Base-by-base conservation (phyloP, 2,113 vertebrate genomes). In the Callorhinus ursinus region DNA sequence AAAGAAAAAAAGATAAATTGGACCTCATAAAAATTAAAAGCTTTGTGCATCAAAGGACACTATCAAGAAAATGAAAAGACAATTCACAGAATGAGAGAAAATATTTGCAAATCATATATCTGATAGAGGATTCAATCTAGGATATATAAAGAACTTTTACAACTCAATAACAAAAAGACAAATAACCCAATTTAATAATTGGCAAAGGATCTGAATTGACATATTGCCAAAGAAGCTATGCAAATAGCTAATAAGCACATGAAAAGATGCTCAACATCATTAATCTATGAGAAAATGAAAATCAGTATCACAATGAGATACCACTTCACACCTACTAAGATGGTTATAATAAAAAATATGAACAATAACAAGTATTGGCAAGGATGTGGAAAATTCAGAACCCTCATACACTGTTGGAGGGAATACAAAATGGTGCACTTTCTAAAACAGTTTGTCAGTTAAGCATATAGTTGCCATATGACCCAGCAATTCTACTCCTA, bases 141-240 rank as follows among this genome's bases (percentile, higher is more conserved):
- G 85, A 69, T 87, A 87, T n/a, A 57, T 46, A 46, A 93, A 93
- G 72, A 79, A 80, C 21, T 19, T 5, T 90, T 33, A 87, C 28
- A 87, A 69, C 39, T 93, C 49, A 69, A 67, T 46, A 87, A 57
- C 14, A 87, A 79, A 87, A 69, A 57, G 36, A 87, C 57, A 79
- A 53, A 69, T 69, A 87, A 87, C n/a, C 10, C n/a, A 42, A 67
- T 93, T 86, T 79, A 57, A 93, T 87, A 93, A 93, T 69, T 69
- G 49, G 28, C n/a, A 88, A 88, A 57, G 53, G 65, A 46, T 22
- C 51, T 80, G 16, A 80, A 67, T 21, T 69, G 72, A 87, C 3
- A 87, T 69, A 59, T 69, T 67, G 31, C 61, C 61, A 57, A 88
- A 83, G 39, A 49, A 88, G 36, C 12, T 74, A 95, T 36, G 46